Conservation (phyloP, 2,888 invertebrate species). For the Eupithecia pulchellata region DNA sequence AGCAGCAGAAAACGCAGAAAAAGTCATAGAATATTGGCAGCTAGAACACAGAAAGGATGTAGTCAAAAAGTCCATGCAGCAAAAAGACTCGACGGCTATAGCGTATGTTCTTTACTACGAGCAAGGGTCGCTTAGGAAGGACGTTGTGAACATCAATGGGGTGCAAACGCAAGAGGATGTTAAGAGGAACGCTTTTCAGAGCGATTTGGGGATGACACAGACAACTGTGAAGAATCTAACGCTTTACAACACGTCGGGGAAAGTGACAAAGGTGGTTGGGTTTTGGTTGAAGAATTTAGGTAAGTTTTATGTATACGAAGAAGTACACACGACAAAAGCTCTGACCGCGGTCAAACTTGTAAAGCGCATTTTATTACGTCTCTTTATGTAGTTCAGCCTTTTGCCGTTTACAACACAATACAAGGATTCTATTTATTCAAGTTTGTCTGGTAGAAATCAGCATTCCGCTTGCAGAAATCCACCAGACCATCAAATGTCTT, state of each 20-base stretch:
- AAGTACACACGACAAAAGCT: background rate
- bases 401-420: too few species aligned
- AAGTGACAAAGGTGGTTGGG: constrained; percentile 73
- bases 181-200: constrained; percentile 70
- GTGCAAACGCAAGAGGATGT: constrained; percentile 66
- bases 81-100: constrained; percentile 66
- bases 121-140: constrained; percentile 69
- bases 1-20: constrained; percentile 60
- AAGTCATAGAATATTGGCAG: constrained; percentile 53
- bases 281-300: constrained; percentile 76
- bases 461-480: too few species aligned
- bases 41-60: constrained; percentile 65
- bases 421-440: too few species aligned
- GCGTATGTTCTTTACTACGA: constrained; percentile 80
- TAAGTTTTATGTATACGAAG: constrained; percentile 58
- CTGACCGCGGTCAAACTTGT: too few species aligned
- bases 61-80: constrained; percentile 68
- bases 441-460: too few species aligned
- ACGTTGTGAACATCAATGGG: constrained; percentile 56
- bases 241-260: constrained; percentile 71
- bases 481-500: too few species aligned
- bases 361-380: too few species aligned
- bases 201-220: constrained; percentile 69
- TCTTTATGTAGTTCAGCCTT: too few species aligned
- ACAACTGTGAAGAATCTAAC: constrained; percentile 73